Conservation (phyloP, 2,888 invertebrate genomes). For the Halictus ligatus region DNA sequence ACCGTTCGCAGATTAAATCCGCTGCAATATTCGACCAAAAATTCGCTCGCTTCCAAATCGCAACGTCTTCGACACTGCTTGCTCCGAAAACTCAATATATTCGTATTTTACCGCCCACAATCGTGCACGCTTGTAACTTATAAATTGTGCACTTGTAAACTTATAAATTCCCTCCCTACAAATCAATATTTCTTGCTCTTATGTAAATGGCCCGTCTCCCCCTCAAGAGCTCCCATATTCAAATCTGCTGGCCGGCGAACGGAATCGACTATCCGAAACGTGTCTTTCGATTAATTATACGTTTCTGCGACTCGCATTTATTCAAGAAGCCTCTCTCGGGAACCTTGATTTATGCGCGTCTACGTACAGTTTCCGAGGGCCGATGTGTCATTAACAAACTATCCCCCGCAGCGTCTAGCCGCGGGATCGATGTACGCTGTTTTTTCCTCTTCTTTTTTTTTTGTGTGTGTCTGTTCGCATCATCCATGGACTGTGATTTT, state of each 20-base stretch:
- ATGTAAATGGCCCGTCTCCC: neutral
- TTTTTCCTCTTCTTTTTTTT: neutral
- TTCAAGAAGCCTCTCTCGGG: neutral
- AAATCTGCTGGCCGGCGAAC: neutral
- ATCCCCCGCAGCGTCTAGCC: neutral
- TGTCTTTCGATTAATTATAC: slow-evolving; percentile 24
- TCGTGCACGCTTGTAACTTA: neutral
- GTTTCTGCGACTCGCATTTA: slow-evolving; percentile 8
- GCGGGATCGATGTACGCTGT: neutral
- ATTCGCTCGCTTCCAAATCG: neutral
- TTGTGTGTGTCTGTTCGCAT: neutral
- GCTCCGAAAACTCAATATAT: neutral
- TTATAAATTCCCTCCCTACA: neutral
- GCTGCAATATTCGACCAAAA: neutral
- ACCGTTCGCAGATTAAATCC: too few relatives aligned
- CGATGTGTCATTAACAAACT: neutral
- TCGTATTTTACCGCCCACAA: neutral
- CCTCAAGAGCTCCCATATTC: neutral
- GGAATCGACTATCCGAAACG: neutral
- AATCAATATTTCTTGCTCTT: neutral
- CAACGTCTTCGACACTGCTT: neutral
- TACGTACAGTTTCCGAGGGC: neutral
- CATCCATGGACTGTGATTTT: neutral
- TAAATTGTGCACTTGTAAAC: neutral
- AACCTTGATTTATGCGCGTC: neutral